These are phyloP conservation scores for Drosophila nannoptera DNA, from an alignment of 1,140 invertebrate genomes.

Conservation along the genomic window DNA sequence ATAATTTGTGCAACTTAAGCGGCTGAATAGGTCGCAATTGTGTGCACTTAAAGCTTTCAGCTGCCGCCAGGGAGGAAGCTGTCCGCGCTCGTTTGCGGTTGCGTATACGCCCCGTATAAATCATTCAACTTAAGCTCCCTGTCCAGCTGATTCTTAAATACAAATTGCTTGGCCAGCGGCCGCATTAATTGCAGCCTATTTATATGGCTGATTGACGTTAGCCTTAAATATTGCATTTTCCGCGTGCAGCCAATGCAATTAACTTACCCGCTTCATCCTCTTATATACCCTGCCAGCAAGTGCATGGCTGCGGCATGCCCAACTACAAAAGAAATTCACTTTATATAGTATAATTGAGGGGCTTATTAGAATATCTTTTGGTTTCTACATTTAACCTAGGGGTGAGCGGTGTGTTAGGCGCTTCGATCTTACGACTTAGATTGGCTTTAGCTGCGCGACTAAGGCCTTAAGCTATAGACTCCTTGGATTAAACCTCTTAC, in stretches of 20 bases:
- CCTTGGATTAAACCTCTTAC: conserved; percentile 18
- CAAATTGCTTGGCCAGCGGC: conserved; percentile 54
- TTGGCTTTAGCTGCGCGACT: conserved; percentile 51
- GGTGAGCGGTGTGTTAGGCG: conserved; percentile 26
- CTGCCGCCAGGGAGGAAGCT: background rate
- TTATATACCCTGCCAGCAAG: background rate
- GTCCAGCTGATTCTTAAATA: conserved; percentile 32
- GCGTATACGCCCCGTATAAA: conserved; percentile 62
- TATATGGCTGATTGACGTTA: conserved; percentile 39
- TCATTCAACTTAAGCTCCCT: conserved; percentile 56
- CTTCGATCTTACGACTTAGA: conserved; percentile 43
- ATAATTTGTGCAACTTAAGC: conserved; percentile 36
- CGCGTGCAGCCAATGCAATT: conserved; percentile 50
- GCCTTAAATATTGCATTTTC: conserved; percentile 18
- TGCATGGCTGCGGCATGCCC: too few relatives aligned
- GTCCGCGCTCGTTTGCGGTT: conserved; percentile 41
- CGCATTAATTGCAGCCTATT: conserved; percentile 57
- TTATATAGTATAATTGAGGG: conserved; percentile 6
- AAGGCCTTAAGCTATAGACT: conserved; percentile 69
- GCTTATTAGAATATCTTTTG: conserved; percentile 68
- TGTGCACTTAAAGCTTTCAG: conserved; percentile 1
- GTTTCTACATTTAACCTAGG: conserved; percentile 49
- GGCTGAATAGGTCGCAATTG: background rate
- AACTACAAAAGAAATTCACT: background rate
- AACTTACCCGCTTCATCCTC: conserved; percentile 21